These are phyloP conservation scores for Ennomos quercinarius DNA, from an alignment of 2,888 invertebrate species.

Conservation along the genomic window DNA sequence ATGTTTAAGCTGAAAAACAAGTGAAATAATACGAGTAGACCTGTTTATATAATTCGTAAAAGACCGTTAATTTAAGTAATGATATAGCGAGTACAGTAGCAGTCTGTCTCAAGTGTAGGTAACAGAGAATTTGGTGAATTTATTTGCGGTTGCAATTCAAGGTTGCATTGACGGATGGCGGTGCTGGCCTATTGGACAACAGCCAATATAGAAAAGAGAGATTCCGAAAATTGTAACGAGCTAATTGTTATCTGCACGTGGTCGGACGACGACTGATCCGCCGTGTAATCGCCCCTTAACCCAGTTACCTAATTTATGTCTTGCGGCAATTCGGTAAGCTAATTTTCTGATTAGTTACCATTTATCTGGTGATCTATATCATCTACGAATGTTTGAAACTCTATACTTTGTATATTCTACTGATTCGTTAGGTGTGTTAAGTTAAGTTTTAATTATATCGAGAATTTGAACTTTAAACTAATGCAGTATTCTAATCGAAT, in stretches of 20 bases:
- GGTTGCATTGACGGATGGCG: conserved; percentile 44
- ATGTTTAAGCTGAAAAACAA: too few relatives aligned
- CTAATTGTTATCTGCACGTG: conserved; percentile 47
- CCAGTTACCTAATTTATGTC: conserved; percentile 43
- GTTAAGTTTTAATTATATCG: too few relatives aligned
- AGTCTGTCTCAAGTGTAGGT: too few relatives aligned
- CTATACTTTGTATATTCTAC: neutral
- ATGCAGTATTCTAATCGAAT: too few relatives aligned
- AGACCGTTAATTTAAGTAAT: too few relatives aligned
- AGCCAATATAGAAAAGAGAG: conserved; percentile 49
- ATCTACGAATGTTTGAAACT: conserved; percentile 4
- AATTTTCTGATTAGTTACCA: conserved; percentile 25
- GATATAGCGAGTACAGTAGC: too few relatives aligned
- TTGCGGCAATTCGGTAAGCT: conserved; percentile 31
- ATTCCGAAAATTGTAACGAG: conserved; percentile 41
- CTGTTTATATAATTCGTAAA: too few relatives aligned
- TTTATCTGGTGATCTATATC: too few relatives aligned
- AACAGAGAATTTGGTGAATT: conserved; percentile 56
- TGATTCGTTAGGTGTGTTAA: too few relatives aligned
- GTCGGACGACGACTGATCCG: conserved; percentile 31
- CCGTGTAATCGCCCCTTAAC: conserved; percentile 42
- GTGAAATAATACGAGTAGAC: too few relatives aligned
- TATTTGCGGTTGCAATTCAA: conserved; percentile 70
- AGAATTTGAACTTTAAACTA: too few relatives aligned
- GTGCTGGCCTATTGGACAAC: conserved; percentile 54